Percentiles rank a stretch among this genome's conserved stretches.
phyloP scores from a whole-genome alignment of 1,140 invertebrate genomes.

The Geopemphigus sp. region DNA sequence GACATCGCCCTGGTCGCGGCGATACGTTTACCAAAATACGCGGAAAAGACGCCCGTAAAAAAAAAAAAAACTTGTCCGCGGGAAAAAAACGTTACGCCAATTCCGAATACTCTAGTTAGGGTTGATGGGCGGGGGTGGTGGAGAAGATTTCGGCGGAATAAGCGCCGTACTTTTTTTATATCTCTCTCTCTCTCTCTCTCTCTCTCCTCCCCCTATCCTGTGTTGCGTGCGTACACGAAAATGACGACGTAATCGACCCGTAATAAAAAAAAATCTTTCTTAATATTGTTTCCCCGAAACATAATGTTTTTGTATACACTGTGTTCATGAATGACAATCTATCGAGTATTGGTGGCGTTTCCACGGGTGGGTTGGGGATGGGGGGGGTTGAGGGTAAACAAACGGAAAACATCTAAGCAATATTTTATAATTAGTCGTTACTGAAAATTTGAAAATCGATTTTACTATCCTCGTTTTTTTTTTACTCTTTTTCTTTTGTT shows the following conservation, averaged over 20 bases:
- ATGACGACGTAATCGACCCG: constrained; percentile 1
- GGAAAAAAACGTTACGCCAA: too few species aligned
- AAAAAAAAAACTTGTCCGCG: too few species aligned
- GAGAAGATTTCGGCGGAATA: too few species aligned
- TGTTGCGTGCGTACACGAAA: not conserved
- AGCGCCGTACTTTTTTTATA: too few species aligned
- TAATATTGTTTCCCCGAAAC: not conserved
- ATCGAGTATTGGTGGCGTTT: constrained; percentile 24
- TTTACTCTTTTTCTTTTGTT: not conserved
- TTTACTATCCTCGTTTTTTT: too few species aligned
- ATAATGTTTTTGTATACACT: constrained; percentile 34
- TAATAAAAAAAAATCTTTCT: too few species aligned
- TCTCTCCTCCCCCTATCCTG: not conserved
- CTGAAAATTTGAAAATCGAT: not conserved
- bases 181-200: too few species aligned
- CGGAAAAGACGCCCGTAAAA: too few species aligned
- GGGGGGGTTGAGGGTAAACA: not conserved
- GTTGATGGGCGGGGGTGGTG: too few species aligned
- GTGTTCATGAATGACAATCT: constrained; percentile 46
- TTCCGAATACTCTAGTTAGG: too few species aligned
- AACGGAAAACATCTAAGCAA: constrained; percentile 37
- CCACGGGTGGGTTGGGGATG: too few species aligned
- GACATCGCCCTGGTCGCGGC: not conserved
- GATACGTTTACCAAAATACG: too few species aligned
- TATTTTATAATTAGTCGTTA: constrained; percentile 21